Evolutionary conservation across 2,797 vertebrate species (phyloP), one percentile per base, ranked within the genome.

Genomic region (Graptemys geographica): DNA sequence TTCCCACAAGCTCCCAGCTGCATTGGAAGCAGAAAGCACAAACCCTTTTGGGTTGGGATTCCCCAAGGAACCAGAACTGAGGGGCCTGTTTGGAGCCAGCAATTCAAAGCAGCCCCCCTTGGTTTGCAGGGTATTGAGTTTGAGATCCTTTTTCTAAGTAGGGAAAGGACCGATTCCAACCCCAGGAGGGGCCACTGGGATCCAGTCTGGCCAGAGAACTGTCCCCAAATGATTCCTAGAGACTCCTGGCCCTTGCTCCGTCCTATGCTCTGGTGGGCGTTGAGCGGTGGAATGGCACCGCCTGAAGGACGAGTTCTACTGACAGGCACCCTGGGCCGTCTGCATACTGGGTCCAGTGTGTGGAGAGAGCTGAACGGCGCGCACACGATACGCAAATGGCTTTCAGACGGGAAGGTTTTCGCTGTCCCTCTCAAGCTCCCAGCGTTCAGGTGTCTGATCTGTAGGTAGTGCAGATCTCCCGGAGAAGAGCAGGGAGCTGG

Each of bases 341-440:
- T 69, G 33, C 59, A 16, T 62, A 6, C 59, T 62, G 59, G 56
- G 44, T 8, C 0, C 16, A 62, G 74, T 86, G 51, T 62, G 55
- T 69, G 92, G 72, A 76, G 51, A 51, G n/a, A 33, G 79, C n/a
- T 49, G 21, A 31, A 10, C n/a, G 53, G 57, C 15, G 41, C 8
- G 15, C 16, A 10, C 62, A 21, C 2, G 16, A 4, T 69, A 19
- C 2, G 10, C 65, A 41, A 5, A 21, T 72, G 10, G 69, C 59
- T 62, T 84, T 81, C n/a, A 65, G 78, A 41, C 3, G 62, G 13
- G 56, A 89, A 37, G 19, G 10, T 69, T n/a, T n/a, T 69, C 18
- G 3, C 55, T 55, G 7, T 41, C 44, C 15, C 86, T 53, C 21
- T 0, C 0, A 6, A 81, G 18, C 57, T n/a, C 31, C 59, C 27